Percentiles rank a stretch among this genome's conserved stretches.
Conservation (phyloP, 37 sponge, comb jelly and placozoan species). For the Agelas oroides region DNA sequence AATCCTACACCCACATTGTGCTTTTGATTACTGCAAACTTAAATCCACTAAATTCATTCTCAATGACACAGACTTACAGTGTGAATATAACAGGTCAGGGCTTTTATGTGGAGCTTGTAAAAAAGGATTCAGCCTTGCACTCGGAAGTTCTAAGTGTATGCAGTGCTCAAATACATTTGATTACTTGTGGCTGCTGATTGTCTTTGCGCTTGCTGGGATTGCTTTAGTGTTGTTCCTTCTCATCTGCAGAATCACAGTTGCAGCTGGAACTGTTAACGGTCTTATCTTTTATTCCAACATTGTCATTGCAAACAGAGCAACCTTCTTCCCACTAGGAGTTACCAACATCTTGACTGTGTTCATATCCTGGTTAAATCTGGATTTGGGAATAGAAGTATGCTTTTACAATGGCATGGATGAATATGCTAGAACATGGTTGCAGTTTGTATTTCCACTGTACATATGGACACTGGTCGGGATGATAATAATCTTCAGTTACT, state of each 20-base stretch:
- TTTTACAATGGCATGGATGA: conserved; percentile 1
- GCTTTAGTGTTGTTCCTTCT: neutral
- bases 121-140: neutral
- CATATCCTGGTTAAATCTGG: neutral
- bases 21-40: conserved; percentile 7
- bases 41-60: neutral
- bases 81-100: neutral
- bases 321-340: neutral
- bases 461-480: neutral
- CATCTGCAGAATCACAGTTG: neutral
- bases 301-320: neutral
- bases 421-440: neutral
- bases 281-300: conserved; percentile 3
- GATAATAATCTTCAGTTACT: neutral
- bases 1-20: neutral
- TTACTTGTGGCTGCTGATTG: too few species aligned
- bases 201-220: neutral
- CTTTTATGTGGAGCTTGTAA: conserved; percentile 2
- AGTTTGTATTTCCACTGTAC: conserved; percentile 28
- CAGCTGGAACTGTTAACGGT: conserved; percentile 5
- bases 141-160: neutral
- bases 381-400: conserved; percentile 6
- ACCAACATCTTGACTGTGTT: neutral
- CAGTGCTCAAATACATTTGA: neutral
- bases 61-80: neutral